Evolutionary conservation across 2,797 vertebrate species (phyloP).

Genomic region (Thalassophryne amazonica): DNA sequence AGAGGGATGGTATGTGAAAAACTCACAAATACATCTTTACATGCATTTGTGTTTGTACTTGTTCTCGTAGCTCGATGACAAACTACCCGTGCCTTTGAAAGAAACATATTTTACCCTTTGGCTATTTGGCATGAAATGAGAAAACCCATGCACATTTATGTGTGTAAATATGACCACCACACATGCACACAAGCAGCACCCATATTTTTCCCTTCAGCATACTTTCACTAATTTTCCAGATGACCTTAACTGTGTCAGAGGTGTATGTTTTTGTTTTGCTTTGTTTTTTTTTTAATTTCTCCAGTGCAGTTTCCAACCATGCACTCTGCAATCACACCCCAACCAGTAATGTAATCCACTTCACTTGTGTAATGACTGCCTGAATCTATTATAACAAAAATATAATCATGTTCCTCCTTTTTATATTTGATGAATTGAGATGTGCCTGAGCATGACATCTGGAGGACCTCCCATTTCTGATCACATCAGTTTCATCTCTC

Average conservation of each 20-base stretch:
- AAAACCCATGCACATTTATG: slow-evolving; percentile 16
- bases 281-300: slow-evolving; percentile 36
- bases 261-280: slow-evolving; percentile 1
- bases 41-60: slow-evolving; percentile 21
- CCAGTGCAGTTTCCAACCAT: slow-evolving; percentile 22
- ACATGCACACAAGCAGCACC: slow-evolving; percentile 13
- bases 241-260: slow-evolving; percentile 48
- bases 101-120: slow-evolving; percentile 10
- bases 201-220: slow-evolving; percentile 47
- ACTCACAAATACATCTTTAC: not conserved
- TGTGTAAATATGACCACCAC: not conserved
- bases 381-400: not conserved
- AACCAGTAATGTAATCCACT: slow-evolving; percentile 4
- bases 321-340: slow-evolving; percentile 13
- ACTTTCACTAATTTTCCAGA: slow-evolving; percentile 53
- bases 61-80: slow-evolving; percentile 21
- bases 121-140: slow-evolving; percentile 7
- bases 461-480: not conserved
- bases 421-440: too few species aligned
- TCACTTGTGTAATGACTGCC: not conserved
- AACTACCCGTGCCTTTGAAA: slow-evolving; percentile 13
- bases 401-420: not conserved
- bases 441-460: too few species aligned
- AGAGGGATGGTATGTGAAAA: not conserved
- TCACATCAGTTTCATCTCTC: not conserved